Conservation (phyloP, 2,888 invertebrate species). For the Phlogophora meticulosa region DNA sequence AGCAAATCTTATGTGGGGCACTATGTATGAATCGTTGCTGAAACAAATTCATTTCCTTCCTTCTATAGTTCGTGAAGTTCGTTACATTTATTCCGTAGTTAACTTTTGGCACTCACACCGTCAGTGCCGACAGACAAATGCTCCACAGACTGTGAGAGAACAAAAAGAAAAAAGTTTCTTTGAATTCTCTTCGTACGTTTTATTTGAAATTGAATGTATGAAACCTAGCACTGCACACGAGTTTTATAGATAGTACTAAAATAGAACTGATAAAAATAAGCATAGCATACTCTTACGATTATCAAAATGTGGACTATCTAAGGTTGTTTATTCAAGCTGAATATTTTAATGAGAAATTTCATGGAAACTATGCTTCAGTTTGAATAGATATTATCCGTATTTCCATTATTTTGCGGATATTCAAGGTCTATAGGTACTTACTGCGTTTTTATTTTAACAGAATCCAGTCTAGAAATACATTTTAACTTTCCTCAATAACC, state of each 20-base stretch:
- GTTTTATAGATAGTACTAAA: constrained; percentile 19
- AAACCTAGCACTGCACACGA: neutral
- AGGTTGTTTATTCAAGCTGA: constrained; percentile 63
- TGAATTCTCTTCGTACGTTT: constrained; percentile 1
- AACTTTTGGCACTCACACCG: constrained; percentile 49
- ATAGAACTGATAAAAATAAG: constrained; percentile 26
- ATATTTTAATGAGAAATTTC: constrained; percentile 69
- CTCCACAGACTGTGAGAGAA: constrained; percentile 37
- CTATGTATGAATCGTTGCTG: constrained; percentile 18
- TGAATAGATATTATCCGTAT: constrained; percentile 51
- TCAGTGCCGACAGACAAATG: constrained; percentile 44
- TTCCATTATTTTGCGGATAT: constrained; percentile 21
- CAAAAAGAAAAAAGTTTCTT: constrained; percentile 35
- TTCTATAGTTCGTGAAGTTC: constrained; percentile 29
- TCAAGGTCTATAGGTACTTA: constrained; percentile 7
- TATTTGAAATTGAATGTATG: constrained; percentile 30
- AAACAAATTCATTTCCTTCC: constrained; percentile 35
- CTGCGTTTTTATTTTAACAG: neutral
- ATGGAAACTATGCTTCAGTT: constrained; percentile 47
- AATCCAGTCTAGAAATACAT: neutral
- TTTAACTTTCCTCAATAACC: too few species aligned
- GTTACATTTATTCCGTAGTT: constrained; percentile 52
- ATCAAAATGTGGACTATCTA: constrained; percentile 43
- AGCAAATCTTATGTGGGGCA: constrained; percentile 1
- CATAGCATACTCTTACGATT: constrained; percentile 23